Evolutionary conservation across 2,797 vertebrate genomes (phyloP).

Genomic region (Sarcophilus harrisii): DNA sequence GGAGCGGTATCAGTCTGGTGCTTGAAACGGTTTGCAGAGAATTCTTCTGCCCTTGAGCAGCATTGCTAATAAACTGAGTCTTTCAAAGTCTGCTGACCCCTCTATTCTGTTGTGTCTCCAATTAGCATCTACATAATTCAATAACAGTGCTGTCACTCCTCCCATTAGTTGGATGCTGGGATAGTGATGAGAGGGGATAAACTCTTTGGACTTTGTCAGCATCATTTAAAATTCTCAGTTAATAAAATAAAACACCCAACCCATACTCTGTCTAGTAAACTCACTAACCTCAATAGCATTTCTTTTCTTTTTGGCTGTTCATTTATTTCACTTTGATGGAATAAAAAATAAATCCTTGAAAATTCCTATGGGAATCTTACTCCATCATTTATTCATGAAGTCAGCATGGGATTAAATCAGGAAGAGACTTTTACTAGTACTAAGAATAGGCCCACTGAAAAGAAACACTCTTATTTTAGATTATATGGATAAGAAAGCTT

Average conservation of each 20-base stretch:
- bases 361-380: slow-evolving; percentile 69
- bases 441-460: slow-evolving; percentile 71
- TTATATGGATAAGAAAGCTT: slow-evolving; percentile 75
- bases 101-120: slow-evolving; percentile 65
- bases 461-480: slow-evolving; percentile 81
- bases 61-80: slow-evolving; percentile 51
- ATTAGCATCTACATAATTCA: slow-evolving; percentile 70
- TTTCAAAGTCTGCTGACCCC: slow-evolving; percentile 58
- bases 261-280: slow-evolving; percentile 68
- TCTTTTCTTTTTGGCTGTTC: slow-evolving; percentile 75
- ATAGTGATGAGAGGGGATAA: slow-evolving; percentile 55
- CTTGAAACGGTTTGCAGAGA: slow-evolving; percentile 41
- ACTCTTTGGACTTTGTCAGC: slow-evolving; percentile 47
- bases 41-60: slow-evolving; percentile 58
- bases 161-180: slow-evolving; percentile 42
- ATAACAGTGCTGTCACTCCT: slow-evolving; percentile 62
- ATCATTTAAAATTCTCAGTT: slow-evolving; percentile 61
- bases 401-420: slow-evolving; percentile 67
- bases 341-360: slow-evolving; percentile 68
- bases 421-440: slow-evolving; percentile 71
- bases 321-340: slow-evolving; percentile 77
- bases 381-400: slow-evolving; percentile 80
- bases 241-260: slow-evolving; percentile 47
- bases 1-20: slow-evolving; percentile 8
- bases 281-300: slow-evolving; percentile 62